Evolutionary conservation across 2,888 invertebrate genomes (phyloP), one percentile per base, ranked within the genome.

Genomic region (Heliconius sara): DNA sequence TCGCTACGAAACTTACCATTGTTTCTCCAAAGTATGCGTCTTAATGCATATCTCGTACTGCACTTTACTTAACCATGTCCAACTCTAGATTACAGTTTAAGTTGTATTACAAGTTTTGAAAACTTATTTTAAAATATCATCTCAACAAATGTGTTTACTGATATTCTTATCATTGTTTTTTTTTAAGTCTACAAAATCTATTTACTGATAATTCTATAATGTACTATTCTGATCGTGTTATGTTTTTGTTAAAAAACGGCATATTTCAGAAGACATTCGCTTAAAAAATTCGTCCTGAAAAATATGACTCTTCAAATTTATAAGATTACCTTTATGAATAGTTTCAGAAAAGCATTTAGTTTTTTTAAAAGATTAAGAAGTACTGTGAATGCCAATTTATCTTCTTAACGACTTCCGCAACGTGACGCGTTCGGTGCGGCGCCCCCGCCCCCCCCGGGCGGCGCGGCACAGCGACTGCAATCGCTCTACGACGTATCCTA

Each of bases 381-480:
- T 88, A 88, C 90, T 88, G 90, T 88, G 89, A 90, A 89, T 89
- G 83, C 85, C 91, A 88, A 92, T 93, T 92, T 91, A 91, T 94
- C 93, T 93, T 93, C 89, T 89, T 92, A 93, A 94, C 91, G 91
- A 93, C 91, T 91, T 93, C 90, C 92, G 88, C 88, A 87, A 87
- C 87, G 91, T 90, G 90, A 90, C 89, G 89, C 86, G 87, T 86
- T 88, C 84, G 85, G 87, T 84, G 84, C 81, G 83, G 82, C 77
- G 83, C 43, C 43, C 43, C 43, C 43, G n/a, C 3, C 43, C 43
- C 13, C 13, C 4, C 13, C 43, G 76, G 84, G 77, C 78, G 65
- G 72, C 77, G 78, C 65, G 77, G 79, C 70, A 79, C 76, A 73
- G 76, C 60, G 78, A 76, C 81, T 73, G 76, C 80, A 75, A 80